Conservation (phyloP, 2,113 vertebrate genomes). For the Aegypius monachus region DNA sequence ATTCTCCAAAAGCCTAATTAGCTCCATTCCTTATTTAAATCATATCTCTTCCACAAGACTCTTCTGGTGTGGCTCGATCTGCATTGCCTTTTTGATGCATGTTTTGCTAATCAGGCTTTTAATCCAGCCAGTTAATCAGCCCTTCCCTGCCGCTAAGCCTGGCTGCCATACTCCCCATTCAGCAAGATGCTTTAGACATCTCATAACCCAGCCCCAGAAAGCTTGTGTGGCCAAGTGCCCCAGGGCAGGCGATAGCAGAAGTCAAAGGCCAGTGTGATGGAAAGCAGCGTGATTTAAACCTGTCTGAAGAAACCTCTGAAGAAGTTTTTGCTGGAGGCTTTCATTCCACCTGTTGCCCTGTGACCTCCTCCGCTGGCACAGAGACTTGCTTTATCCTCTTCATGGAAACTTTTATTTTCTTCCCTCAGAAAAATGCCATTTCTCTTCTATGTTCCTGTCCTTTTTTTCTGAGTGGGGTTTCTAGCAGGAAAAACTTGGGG, state of each 20-base stretch:
- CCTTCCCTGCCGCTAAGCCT: background rate
- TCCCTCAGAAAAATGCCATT: background rate
- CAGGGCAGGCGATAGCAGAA: background rate
- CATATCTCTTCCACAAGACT: background rate
- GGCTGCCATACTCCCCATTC: background rate
- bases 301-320: slow-evolving; percentile 15
- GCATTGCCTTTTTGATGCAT: background rate
- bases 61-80: background rate
- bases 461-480: background rate
- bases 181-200: background rate
- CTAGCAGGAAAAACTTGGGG: background rate
- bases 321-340: slow-evolving; percentile 31
- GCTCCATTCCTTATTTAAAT: background rate
- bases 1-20: slow-evolving; percentile 3
- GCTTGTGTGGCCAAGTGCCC: slow-evolving; percentile 31
- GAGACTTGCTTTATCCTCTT: background rate
- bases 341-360: slow-evolving; percentile 30
- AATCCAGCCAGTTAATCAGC: background rate
- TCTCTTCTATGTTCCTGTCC: background rate
- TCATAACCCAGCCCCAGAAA: background rate
- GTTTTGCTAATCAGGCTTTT: background rate
- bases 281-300: slow-evolving; percentile 31
- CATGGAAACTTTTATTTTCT: slow-evolving; percentile 6
- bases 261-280: slow-evolving; percentile 33
- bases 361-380: slow-evolving; percentile 40